Percentiles rank a stretch among this genome's conserved stretches.
phyloP scores from a whole-genome alignment of 64 coral and sea anemone species.

The Stichodactyla mertensii region DNA sequence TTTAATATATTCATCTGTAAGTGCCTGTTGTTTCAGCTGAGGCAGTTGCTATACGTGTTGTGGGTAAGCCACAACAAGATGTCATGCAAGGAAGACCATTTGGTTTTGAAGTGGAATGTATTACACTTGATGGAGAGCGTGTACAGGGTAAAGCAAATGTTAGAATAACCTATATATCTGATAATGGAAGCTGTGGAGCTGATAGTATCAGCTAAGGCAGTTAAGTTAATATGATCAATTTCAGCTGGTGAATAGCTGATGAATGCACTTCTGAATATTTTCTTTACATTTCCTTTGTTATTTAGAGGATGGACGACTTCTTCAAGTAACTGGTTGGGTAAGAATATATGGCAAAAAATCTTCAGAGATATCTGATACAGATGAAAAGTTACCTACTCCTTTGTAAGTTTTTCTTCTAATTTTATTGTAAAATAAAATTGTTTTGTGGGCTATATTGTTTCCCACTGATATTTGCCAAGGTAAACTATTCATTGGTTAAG shows the following conservation, averaged over 20 bases:
- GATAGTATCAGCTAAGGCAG: background rate
- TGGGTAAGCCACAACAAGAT: constrained; percentile 55
- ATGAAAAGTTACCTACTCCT: constrained; percentile 55
- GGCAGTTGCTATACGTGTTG: constrained; percentile 31
- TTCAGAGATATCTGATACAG: constrained; percentile 26
- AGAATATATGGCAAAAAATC: constrained; percentile 39
- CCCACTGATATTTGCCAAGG: background rate
- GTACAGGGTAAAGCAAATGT: constrained; percentile 38
- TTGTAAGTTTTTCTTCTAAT: constrained; percentile 63
- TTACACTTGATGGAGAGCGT: constrained; percentile 56
- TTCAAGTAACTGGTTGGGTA: constrained; percentile 80
- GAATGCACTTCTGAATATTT: background rate
- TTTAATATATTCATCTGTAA: background rate
- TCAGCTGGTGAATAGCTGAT: background rate
- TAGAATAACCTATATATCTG: background rate
- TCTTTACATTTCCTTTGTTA: background rate
- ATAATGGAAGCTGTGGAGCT: background rate
- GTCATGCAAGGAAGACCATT: constrained; percentile 68
- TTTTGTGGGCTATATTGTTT: background rate
- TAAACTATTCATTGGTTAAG: too few relatives aligned
- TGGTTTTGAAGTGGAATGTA: constrained; percentile 91
- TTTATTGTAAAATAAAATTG: background rate
- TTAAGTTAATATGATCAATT: background rate
- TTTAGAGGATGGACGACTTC: constrained; percentile 75
- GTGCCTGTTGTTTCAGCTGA: background rate